Conservation (phyloP, 2,797 vertebrate genomes). For the Acestrorhynchus altus region DNA sequence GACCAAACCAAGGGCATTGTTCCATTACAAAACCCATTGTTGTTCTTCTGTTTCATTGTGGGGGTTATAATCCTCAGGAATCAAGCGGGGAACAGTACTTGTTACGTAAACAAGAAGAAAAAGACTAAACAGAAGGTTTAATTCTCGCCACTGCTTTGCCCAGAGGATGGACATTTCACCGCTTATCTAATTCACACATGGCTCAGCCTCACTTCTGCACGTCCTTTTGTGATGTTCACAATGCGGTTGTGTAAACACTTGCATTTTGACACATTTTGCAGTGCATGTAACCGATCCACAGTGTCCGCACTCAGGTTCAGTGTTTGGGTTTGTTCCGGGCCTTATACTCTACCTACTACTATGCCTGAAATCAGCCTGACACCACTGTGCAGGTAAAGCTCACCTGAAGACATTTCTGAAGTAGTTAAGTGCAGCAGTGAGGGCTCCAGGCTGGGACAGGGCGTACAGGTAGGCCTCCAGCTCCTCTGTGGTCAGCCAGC, state of each 20-base stretch:
- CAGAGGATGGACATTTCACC: too few relatives aligned
- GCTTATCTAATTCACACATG: too few relatives aligned
- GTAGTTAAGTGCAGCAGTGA: constrained; percentile 94
- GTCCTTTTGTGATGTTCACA: too few relatives aligned
- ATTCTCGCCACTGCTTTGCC: too few relatives aligned
- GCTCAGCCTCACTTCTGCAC: too few relatives aligned
- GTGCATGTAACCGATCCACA: not conserved
- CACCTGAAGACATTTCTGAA: constrained; percentile 97
- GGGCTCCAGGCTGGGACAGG: constrained; percentile 94
- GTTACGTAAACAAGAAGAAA: too few relatives aligned
- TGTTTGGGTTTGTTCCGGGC: not conserved
- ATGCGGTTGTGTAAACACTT: not conserved
- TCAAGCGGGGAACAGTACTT: not conserved
- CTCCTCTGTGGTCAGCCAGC: constrained; percentile 89
- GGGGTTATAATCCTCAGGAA: not conserved
- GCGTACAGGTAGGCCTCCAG: constrained; percentile 94
- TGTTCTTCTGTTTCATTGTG: not conserved
- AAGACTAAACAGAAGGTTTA: too few relatives aligned
- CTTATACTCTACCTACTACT: not conserved
- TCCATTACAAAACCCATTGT: not conserved
- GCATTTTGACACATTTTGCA: too few relatives aligned
- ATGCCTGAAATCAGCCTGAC: not conserved
- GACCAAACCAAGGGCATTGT: not conserved
- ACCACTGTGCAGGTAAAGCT: not conserved
- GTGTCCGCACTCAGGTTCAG: not conserved